These are phyloP conservation scores for Megaptera novaeangliae DNA, from an alignment of 2,113 vertebrate genomes.

Conservation along the genomic window DNA sequence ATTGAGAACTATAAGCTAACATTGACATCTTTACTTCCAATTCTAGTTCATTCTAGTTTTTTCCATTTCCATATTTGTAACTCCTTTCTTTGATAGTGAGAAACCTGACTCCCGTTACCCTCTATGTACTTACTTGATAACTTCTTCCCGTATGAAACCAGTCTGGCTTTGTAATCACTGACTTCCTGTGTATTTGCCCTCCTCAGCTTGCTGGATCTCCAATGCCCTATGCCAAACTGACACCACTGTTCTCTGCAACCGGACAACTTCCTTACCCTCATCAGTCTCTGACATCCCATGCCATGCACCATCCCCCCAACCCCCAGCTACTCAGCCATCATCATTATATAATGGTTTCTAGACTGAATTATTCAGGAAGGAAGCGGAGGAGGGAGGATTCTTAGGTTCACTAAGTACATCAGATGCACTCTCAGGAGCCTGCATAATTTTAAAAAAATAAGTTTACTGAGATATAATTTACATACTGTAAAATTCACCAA, in stretches of 20 bases:
- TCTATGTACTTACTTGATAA: background rate
- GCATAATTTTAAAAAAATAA: background rate
- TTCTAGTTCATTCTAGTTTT: background rate
- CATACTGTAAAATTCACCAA: background rate
- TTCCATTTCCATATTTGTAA: background rate
- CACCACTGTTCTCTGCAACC: background rate
- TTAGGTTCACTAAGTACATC: background rate
- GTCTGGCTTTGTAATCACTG: background rate
- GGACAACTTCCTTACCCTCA: background rate
- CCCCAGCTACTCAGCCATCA: background rate
- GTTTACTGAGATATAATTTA: background rate
- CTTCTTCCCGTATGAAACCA: background rate
- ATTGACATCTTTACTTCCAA: background rate
- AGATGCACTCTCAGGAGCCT: background rate
- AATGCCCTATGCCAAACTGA: background rate
- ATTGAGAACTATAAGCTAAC: background rate
- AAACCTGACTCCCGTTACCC: background rate
- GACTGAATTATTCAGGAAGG: background rate
- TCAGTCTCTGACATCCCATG: background rate
- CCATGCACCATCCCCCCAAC: background rate
- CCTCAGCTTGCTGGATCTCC: background rate
- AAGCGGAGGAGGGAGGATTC: background rate
- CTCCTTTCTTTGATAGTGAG: background rate
- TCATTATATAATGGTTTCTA: background rate
- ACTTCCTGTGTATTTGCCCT: background rate